A percentile compares a stretch with the other conserved stretches of the same genome.
These are phyloP conservation scores for Scortum barcoo DNA, from an alignment of 2,113 vertebrate genomes.

Conservation along the genomic window DNA sequence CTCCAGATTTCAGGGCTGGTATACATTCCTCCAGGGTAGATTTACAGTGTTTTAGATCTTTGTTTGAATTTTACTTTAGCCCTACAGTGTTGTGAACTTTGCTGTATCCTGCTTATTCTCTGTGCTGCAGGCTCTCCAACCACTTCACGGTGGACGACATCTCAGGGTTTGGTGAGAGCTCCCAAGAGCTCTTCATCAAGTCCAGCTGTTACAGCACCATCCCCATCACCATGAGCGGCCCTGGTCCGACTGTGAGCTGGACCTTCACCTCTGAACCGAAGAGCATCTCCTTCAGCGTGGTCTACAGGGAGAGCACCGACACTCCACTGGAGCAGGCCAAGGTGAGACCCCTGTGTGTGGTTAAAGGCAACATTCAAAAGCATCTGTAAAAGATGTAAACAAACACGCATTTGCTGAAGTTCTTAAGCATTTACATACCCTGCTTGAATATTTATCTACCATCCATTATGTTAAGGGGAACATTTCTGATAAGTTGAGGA, in stretches of 20 bases:
- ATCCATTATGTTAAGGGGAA: background rate
- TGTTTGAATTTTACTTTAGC: too few relatives aligned
- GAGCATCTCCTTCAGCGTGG: slow-evolving; percentile 94
- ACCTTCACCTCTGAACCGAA: slow-evolving; percentile 95
- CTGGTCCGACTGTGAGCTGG: slow-evolving; percentile 92
- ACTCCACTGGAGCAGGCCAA: slow-evolving; percentile 90
- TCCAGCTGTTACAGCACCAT: slow-evolving; percentile 94
- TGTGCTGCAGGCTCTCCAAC: slow-evolving; percentile 83
- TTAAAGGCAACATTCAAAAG: background rate
- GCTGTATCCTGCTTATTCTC: background rate
- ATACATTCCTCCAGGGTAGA: too few relatives aligned
- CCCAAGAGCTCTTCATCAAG: slow-evolving; percentile 92
- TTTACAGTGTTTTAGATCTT: too few relatives aligned
- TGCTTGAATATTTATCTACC: background rate
- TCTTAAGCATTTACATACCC: too few relatives aligned
- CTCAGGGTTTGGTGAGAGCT: slow-evolving; percentile 86
- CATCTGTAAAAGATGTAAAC: too few relatives aligned
- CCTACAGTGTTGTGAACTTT: background rate
- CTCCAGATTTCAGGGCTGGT: too few relatives aligned
- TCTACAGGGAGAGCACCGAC: slow-evolving; percentile 88
- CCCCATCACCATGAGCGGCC: slow-evolving; percentile 83
- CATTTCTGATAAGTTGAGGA: background rate
- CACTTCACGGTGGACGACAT: slow-evolving; percentile 89
- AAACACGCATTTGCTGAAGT: too few relatives aligned
- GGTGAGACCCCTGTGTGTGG: slow-evolving; percentile 74